Base-by-base conservation (phyloP, 2,797 vertebrate species). In the Enteromius viviparus region DNA sequence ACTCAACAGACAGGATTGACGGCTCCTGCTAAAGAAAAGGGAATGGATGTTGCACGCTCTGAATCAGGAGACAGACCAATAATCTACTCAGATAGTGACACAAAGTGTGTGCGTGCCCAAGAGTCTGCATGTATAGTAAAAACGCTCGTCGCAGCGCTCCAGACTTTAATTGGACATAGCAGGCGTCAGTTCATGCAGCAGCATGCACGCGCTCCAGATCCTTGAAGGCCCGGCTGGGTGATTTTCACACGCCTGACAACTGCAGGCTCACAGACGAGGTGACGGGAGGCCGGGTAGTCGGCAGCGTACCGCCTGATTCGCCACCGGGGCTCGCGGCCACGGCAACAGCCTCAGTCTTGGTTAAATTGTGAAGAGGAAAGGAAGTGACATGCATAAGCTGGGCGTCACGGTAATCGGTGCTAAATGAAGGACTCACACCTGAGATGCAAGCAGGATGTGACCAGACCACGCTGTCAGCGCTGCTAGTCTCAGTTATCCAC, bases 371-470 rank as follows among this genome's bases (percentile, higher is more conserved):
- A 96, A 94, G 92, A 89, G 92, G 93, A 96, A 93, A 93, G 92
- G 94, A 95, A 95, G 93, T 95, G 95, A 96, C 94, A 95, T 92
- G 93, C 93, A 93, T 94, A 94, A 93, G 93, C 93, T 90, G 89
- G 91, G 91, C 93, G 92, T 95, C 94, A 95, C 92, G 91, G 91
- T 95, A 95, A 95, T 96, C 92, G 93, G 95, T 94, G 94, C 93
- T 95, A 95, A 96, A 95, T 95, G 94, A 95, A 94, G 92, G 85
- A 83, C 91, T 91, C 91, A 90, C 94, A 94, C 94, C 95, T 95
- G 95, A 93, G 94, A 94, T 91, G 90, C 87, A 87, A 89, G 80
- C 55, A 71, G 91, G 91, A 94, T 91, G 92, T 91, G 92, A 94
- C 92, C 92, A 89, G 85, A 89, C 84, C 90, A 91, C 89, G 90